Evolutionary conservation across 1,140 invertebrate genomes (phyloP).

Genomic region (Notospermus geniculatus): DNA sequence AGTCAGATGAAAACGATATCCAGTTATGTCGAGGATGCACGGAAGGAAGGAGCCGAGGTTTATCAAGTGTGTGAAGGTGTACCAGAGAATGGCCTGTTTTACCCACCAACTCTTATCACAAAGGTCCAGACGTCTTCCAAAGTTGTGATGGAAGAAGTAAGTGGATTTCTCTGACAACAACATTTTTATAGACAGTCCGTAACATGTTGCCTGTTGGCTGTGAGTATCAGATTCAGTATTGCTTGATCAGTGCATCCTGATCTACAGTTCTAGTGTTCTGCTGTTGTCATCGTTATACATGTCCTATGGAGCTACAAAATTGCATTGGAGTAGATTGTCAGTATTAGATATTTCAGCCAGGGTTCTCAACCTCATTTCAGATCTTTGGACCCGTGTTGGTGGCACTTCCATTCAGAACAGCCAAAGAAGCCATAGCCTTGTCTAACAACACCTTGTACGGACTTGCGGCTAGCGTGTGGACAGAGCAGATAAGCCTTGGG

Average conservation of each 20-base stretch:
- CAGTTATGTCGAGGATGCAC: conserved; percentile 51
- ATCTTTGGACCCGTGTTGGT: conserved; percentile 58
- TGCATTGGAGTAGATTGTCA: too few relatives aligned
- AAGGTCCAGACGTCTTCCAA: conserved; percentile 54
- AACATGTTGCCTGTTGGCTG: too few relatives aligned
- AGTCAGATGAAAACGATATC: conserved; percentile 42
- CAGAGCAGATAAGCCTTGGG: conserved; percentile 61
- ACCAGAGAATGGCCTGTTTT: conserved; percentile 42
- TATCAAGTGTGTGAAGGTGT: conserved; percentile 36
- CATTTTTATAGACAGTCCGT: too few relatives aligned
- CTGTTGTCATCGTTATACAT: too few relatives aligned
- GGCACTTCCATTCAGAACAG: conserved; percentile 62
- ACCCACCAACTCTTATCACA: conserved; percentile 56
- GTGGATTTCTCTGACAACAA: not conserved
- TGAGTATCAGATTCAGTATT: too few relatives aligned
- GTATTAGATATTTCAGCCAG: too few relatives aligned
- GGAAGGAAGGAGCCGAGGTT: conserved; percentile 55
- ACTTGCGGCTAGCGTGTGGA: conserved; percentile 61
- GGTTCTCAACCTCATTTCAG: conserved; percentile 23
- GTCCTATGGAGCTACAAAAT: too few relatives aligned
- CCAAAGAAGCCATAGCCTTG: conserved; percentile 62
- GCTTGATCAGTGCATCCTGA: too few relatives aligned
- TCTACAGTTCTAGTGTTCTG: too few relatives aligned
- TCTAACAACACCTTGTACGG: conserved; percentile 62
- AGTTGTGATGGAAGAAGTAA: conserved; percentile 54